Evolutionary conservation across 2,113 vertebrate species (phyloP).

Genomic region (Psettodes erumei): DNA sequence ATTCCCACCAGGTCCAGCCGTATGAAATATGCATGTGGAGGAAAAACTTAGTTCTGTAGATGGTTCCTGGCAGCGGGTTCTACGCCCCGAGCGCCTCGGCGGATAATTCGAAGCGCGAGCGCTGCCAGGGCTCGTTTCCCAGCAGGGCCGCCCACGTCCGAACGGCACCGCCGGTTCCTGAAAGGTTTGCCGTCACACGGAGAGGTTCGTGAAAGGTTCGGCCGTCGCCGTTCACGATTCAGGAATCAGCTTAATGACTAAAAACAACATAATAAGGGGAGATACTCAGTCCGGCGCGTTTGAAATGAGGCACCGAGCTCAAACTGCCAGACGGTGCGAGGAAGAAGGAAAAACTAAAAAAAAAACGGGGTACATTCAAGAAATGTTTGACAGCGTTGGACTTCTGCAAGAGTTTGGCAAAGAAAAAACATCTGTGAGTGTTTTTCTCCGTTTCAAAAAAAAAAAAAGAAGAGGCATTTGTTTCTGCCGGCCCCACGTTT

Average conservation of each 20-base stretch:
- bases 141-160: background rate
- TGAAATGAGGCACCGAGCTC: background rate
- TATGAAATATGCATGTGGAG: slow-evolving; percentile 9
- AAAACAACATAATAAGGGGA: background rate
- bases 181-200: too few species aligned
- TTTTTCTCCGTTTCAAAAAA: too few species aligned
- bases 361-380: background rate
- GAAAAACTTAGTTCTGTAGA: background rate
- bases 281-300: too few species aligned
- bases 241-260: background rate
- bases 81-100: background rate
- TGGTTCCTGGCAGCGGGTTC: background rate
- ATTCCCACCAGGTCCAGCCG: slow-evolving; percentile 1
- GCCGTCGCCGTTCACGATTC: too few species aligned
- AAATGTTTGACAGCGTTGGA: background rate
- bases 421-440: too few species aligned
- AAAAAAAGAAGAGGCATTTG: too few species aligned
- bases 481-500: too few species aligned
- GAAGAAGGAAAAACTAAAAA: too few species aligned
- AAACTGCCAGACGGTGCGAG: background rate
- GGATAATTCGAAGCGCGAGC: background rate
- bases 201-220: too few species aligned
- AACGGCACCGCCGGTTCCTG: background rate
- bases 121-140: background rate
- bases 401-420: too few species aligned